Evolutionary conservation across 2,797 vertebrate species (phyloP).

Genomic region (Hippoglossus hippoglossus): DNA sequence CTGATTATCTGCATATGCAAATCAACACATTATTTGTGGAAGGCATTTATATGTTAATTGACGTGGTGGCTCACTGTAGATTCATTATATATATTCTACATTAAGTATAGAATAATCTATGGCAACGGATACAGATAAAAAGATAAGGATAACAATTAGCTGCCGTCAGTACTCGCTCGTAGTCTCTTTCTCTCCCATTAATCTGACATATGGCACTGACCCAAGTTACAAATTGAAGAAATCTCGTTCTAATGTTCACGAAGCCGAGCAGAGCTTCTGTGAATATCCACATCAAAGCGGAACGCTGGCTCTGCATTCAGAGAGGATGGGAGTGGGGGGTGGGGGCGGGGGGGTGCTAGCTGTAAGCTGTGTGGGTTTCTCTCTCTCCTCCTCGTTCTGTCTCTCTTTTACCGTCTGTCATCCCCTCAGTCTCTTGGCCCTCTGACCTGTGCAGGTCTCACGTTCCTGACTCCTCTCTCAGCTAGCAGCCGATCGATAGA

Average conservation of each 20-base stretch:
- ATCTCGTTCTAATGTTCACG: conserved; percentile 48
- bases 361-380: conserved; percentile 50
- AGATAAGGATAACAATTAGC: conserved; percentile 67
- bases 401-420: conserved; percentile 53
- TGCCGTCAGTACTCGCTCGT: conserved; percentile 19
- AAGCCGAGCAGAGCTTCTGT: conserved; percentile 45
- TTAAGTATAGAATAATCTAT: conserved; percentile 62
- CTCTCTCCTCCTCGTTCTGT: conserved; percentile 33
- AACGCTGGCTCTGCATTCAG: conserved; percentile 40
- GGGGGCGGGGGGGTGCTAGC: conserved; percentile 10
- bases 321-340: conserved; percentile 23
- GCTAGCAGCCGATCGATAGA: conserved; percentile 80
- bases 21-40: conserved; percentile 73
- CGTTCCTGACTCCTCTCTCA: conserved; percentile 80
- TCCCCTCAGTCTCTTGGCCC: conserved; percentile 67
- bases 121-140: conserved; percentile 61
- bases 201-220: conserved; percentile 56
- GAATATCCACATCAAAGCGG: conserved; percentile 53
- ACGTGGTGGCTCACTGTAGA: conserved; percentile 53
- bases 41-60: conserved; percentile 78
- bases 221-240: conserved; percentile 62
- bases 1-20: conserved; percentile 72
- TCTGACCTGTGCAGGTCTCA: conserved; percentile 78
- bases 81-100: conserved; percentile 66
- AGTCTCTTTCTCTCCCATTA: conserved; percentile 48